Evolutionary conservation across 2,113 vertebrate species (phyloP), one percentile per base, ranked within the genome.

Genomic region (Ochotona curzoniae): DNA sequence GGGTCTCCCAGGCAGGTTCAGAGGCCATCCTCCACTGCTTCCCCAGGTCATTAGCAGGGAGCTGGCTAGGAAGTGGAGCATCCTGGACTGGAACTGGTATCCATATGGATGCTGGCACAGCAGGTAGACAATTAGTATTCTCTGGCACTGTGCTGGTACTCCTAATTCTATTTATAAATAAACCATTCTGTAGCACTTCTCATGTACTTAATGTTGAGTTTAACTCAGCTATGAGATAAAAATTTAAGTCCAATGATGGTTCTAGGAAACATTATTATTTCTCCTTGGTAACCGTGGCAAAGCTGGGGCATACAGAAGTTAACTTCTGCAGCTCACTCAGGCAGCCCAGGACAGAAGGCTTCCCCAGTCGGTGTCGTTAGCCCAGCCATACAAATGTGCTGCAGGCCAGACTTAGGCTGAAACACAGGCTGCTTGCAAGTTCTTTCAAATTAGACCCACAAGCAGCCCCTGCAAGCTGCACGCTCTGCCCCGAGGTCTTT

Each of bases 81-180:
- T 44, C 38, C 38, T 44, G 38, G 38, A 44, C 38, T 44, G 4
- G 6, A 44, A 44, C 38, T 44, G 38, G 38, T 44, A 44, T 44
- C 38, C 38, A 44, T 44, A 44, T 44, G 38, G 38, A 44, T 44
- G 38, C 38, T 44, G 38, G 6, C 38, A 3, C 38, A 44, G 38
- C 38, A 44, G 38, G 38, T 44, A 44, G 38, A 44, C 38, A 44
- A 44, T 44, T 44, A 44, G 6, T 44, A 6, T 44, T 44, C 38
- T 44, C 38, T 44, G 38, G 38, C 38, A 44, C 38, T 44, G 38
- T 44, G 38, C 38, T 44, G 38, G 10, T 32, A 17, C 44, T 7
- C 83, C 21, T 67, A 17, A 38, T 57, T 90, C 30, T 60, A 64
- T 83, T 82, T 94, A 85, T 28, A 82, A 66, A 64, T 75, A 54